Evolutionary conservation across 1,140 invertebrate genomes (phyloP), one percentile per base, ranked within the genome.

Genomic region (Cyrtorhinus lividipennis): DNA sequence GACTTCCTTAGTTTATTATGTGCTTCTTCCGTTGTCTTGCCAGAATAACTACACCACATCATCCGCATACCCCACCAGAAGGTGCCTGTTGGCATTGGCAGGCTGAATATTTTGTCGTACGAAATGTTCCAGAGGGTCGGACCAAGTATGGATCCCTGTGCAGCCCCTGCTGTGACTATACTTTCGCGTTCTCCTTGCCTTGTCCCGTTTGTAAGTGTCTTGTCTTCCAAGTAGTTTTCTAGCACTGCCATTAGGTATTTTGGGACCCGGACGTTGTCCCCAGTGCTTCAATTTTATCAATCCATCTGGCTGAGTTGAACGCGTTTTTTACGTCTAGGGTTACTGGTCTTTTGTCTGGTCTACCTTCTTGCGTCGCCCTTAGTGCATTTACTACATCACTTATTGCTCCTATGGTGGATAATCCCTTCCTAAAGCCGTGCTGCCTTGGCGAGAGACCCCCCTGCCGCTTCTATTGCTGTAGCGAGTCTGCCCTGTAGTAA

Each of bases 131-230:
- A 73, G 18, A 74, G 64, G 1, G 65, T 66, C 0, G 72, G 72
- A 1, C 72, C 71, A 0, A 73, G 57, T 10, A 72, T 64, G n/a
- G 69, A 72, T 5, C 70, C 71, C 62, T 73, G 71, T 1, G 72
- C 68, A 0, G 72, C 68, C 15, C 71, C 71, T 25, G 61, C 20
- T 57, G 61, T 57, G 22, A 62, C 26, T 13, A 12, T 46, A 22
- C 12, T 62, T 13, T 13, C n/a, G 10, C 26, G 10, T 24, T 2
- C 15, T 23, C 44, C 60, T 1, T 46, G 10, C 18, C 10, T 3
- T 24, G 58, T 62, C 18, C 67, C 46, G 38, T 67, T 67, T 18
- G 24, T 56, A 0, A 67, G 30, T 0, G 13, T 1, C 27, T 64
- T 62, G 24, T 67, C 45, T 1, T 1, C 25, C 0, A 69, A 46